Evolutionary conservation across 2,797 vertebrate species (phyloP).

Genomic region (Pampus argenteus): DNA sequence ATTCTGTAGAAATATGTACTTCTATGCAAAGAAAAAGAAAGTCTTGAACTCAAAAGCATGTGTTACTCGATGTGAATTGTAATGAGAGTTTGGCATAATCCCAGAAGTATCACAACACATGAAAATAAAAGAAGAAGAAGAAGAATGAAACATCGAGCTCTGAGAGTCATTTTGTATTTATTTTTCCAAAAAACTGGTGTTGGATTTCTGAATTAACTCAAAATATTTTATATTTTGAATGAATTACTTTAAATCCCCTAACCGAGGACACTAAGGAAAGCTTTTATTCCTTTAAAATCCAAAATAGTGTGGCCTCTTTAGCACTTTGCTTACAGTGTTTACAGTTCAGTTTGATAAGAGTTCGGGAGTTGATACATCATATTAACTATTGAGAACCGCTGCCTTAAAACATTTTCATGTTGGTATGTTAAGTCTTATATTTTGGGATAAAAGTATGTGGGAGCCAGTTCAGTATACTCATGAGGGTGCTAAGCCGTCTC

Average conservation of each 20-base stretch:
- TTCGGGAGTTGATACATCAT: no score
- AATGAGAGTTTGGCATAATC: conserved; percentile 9
- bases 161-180: not conserved
- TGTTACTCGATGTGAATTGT: conserved; percentile 3
- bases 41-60: conserved; percentile 21
- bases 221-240: not conserved
- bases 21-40: conserved; percentile 12
- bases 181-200: not conserved
- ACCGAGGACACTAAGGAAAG: not conserved
- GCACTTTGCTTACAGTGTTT: not conserved
- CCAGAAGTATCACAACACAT: not conserved
- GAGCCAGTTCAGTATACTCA: conserved; percentile 3
- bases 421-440: not conserved
- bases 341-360: no score
- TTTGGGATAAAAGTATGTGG: conserved; percentile 1
- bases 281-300: no score
- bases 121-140: not conserved
- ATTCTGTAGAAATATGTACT: conserved; percentile 19
- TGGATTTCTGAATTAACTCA: not conserved
- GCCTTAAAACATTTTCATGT: not conserved
- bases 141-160: not conserved
- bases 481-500: conserved; percentile 27
- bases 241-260: not conserved
- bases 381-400: no score
- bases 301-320: no score